Base-by-base conservation (phyloP, 2,797 vertebrate genomes). In the Ceyx erithaca region DNA sequence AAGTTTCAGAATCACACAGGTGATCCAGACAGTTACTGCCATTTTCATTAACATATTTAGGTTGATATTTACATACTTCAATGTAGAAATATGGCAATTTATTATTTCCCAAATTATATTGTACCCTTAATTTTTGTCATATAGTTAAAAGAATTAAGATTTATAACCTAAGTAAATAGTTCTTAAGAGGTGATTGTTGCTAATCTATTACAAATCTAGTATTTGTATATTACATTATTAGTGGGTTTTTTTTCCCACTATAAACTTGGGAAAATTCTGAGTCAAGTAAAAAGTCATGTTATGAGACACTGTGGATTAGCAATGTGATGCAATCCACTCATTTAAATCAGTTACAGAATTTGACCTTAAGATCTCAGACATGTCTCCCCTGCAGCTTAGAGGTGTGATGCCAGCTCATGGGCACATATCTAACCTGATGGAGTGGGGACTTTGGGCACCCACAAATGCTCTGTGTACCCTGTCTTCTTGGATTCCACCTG, bases 361-460 rank as follows among this genome's bases (percentile, higher is more conserved):
- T 93, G 70, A 8, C 35, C 84, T 91, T 30, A 84, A 63, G 66
- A 28, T 78, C 51, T 28, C 5, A 8, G 10, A 20, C 13, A 4
- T 14, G 22, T 46, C 40, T 63, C 71, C 28, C 6, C 4, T 59
- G 55, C 25, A 80, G 21, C 41, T 25, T 31, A 35, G 61, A 76
- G 40, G 19, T 68, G 57, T 1, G 3, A 51, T 28, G 37, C 26
- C 41, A 81, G 54, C 63, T 82, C 25, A 7, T 11, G 19, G 46
- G 28, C 41, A 26, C 21, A 5, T 16, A 15, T 9, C 23, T 79
- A 48, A 12, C 45, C 28, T 4, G 0, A 20, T 0, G 1, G 30
- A 72, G 12, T 2, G 26, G 33, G 10, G 6, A 28, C 40, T 11
- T 0, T 6, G 43, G 14, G 26, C 22, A n/a, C 37, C 6, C 31